phyloP scores from a whole-genome alignment of 2,888 invertebrate genomes.

The Endotricha flammealis region DNA sequence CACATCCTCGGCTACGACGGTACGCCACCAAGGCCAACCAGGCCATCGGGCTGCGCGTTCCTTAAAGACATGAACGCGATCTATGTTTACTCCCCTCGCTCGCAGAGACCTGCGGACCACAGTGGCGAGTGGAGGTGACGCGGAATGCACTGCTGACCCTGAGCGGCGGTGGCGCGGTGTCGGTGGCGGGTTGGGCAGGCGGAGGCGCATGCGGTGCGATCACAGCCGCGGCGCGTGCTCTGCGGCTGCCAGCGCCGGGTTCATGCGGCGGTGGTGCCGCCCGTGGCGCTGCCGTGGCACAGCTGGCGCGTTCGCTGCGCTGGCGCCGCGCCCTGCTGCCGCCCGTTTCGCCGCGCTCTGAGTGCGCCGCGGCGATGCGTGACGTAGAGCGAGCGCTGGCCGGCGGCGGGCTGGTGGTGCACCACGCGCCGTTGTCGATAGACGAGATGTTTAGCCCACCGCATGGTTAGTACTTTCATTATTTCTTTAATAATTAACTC shows the following conservation, averaged over 20 bases:
- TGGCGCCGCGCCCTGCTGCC: slow-evolving; percentile 44
- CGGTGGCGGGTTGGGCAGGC: slow-evolving; percentile 34
- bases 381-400: slow-evolving; percentile 29
- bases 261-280: slow-evolving; percentile 27
- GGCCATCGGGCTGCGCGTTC: too few relatives aligned
- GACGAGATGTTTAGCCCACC: slow-evolving; percentile 24
- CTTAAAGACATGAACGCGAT: not conserved
- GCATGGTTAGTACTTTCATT: slow-evolving; percentile 32
- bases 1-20: slow-evolving; percentile 34
- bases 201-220: slow-evolving; percentile 34
- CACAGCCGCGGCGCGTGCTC: slow-evolving; percentile 32
- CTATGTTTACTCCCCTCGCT: too few relatives aligned
- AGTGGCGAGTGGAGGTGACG: slow-evolving; percentile 34
- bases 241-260: slow-evolving; percentile 24
- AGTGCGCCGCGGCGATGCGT: slow-evolving; percentile 32
- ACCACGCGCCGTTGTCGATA: slow-evolving; percentile 18
- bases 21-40: slow-evolving; percentile 16
- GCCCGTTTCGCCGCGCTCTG: slow-evolving; percentile 25
- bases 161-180: slow-evolving; percentile 30
- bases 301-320: slow-evolving; percentile 33
- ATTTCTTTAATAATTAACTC: too few relatives aligned
- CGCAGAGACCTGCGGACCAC: slow-evolving; percentile 50
- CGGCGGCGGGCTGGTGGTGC: slow-evolving; percentile 33
- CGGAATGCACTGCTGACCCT: slow-evolving; percentile 37
- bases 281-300: slow-evolving; percentile 32